Evolutionary conservation across 2,113 vertebrate species (phyloP).

Genomic region (Callorhinus ursinus): DNA sequence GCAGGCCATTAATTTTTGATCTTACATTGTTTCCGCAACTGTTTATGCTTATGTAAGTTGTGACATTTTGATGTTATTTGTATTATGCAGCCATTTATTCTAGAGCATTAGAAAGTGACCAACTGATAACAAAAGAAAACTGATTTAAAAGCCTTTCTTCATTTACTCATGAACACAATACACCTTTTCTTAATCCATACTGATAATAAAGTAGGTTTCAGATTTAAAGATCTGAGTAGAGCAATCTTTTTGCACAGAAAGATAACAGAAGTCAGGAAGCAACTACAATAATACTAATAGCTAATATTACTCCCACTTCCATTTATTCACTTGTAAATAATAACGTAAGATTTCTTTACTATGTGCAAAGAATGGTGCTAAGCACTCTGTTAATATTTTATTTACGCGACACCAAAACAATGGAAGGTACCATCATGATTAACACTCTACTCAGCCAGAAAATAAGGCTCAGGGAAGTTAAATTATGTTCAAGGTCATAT

Average conservation of each 20-base stretch:
- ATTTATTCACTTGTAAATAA: conserved; percentile 31
- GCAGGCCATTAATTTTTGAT: not conserved
- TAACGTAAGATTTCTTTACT: not conserved
- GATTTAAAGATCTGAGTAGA: not conserved
- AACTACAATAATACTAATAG: not conserved
- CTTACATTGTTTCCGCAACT: not conserved
- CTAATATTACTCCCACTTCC: not conserved
- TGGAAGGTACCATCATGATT: not conserved
- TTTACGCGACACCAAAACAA: not conserved
- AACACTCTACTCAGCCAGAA: conserved; percentile 21
- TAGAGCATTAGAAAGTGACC: not conserved
- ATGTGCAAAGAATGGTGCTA: not conserved
- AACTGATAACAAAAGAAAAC: not conserved
- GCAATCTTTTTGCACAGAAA: not conserved
- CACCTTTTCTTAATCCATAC: not conserved
- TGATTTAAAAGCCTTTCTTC: not conserved
- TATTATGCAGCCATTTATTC: not conserved
- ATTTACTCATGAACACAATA: not conserved
- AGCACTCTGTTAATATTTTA: conserved; percentile 41
- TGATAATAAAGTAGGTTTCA: not conserved
- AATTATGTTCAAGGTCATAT: not conserved
- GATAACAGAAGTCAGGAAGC: not conserved
- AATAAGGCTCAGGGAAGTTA: not conserved
- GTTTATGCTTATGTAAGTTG: not conserved
- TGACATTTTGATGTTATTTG: not conserved